Evolutionary conservation across 1,140 invertebrate genomes (phyloP).

Genomic region (Laupala kohalensis): DNA sequence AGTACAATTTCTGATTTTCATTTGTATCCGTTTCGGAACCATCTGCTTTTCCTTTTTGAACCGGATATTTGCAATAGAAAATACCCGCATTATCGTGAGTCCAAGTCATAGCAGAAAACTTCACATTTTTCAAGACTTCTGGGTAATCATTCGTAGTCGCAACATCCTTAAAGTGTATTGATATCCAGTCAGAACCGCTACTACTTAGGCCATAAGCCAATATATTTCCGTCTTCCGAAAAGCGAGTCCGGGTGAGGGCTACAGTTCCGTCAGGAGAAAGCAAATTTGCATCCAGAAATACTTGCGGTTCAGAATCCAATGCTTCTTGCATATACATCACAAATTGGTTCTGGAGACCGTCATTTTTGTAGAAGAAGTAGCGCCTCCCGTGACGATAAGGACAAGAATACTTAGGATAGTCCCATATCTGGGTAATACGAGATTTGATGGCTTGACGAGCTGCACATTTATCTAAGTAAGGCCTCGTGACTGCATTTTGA

Average conservation of each 20-base stretch:
- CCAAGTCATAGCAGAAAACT: constrained; percentile 85
- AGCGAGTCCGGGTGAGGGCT: constrained; percentile 60
- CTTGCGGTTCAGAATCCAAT: constrained; percentile 59
- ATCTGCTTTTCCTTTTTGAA: constrained; percentile 66
- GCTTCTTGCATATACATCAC: constrained; percentile 84
- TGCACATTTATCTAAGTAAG: constrained; percentile 68
- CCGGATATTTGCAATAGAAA: constrained; percentile 81
- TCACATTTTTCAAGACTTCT: constrained; percentile 80
- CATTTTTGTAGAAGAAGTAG: constrained; percentile 91
- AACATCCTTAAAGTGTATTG: constrained; percentile 70
- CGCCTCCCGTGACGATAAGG: constrained; percentile 67
- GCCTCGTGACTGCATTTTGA: constrained; percentile 79
- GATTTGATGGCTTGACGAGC: constrained; percentile 57
- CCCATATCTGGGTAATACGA: constrained; percentile 79
- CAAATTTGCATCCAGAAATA: constrained; percentile 93
- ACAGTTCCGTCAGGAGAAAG: constrained; percentile 89
- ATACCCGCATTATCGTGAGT: constrained; percentile 89
- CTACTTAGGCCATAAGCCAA: constrained; percentile 85
- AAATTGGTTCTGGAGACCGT: constrained; percentile 93
- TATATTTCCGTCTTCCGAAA: constrained; percentile 81
- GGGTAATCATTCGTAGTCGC: constrained; percentile 71
- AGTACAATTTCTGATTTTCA: constrained; percentile 86
- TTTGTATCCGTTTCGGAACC: constrained; percentile 81
- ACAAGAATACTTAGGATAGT: constrained; percentile 90
- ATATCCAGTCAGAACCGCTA: constrained; percentile 92